These are phyloP conservation scores for Erebia palarica DNA, from an alignment of 2,888 invertebrate species.

Conservation along the genomic window DNA sequence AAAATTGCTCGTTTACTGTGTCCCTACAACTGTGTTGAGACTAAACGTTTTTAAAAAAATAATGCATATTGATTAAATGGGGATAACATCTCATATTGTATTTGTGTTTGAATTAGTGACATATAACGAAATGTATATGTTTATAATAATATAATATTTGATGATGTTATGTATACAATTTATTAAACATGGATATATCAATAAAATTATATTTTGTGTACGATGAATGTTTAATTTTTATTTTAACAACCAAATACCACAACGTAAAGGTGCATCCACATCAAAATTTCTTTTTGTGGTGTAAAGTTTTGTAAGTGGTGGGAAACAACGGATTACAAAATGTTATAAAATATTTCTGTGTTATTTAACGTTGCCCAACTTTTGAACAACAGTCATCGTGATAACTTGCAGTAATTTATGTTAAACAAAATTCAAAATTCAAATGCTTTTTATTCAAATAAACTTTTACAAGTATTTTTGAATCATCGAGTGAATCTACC, in stretches of 20 bases:
- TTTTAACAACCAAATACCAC: conserved; percentile 42
- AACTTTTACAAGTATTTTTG: too few relatives aligned
- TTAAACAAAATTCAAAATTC: too few relatives aligned
- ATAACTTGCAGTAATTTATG: too few relatives aligned
- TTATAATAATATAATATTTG: conserved; percentile 83
- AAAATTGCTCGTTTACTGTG: conserved; percentile 1
- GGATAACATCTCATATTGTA: conserved; percentile 82
- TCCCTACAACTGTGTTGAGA: conserved; percentile 57
- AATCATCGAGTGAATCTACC: too few relatives aligned
- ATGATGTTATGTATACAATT: conserved; percentile 83
- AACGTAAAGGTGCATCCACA: not conserved
- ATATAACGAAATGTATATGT: conserved; percentile 83
- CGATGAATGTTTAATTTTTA: conserved; percentile 70
- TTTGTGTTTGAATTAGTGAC: conserved; percentile 81
- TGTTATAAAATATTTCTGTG: too few relatives aligned
- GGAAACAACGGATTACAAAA: too few relatives aligned
- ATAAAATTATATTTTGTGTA: conserved; percentile 84
- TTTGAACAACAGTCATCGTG: too few relatives aligned
- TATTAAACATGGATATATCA: conserved; percentile 83
- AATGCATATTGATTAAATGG: conserved; percentile 69
- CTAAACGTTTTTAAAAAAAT: conserved; percentile 68
- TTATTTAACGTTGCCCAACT: too few relatives aligned
- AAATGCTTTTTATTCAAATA: too few relatives aligned
- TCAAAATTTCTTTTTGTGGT: too few relatives aligned
- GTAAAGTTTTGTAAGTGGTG: too few relatives aligned